Base-by-base conservation (phyloP, 2,113 vertebrate genomes). In the Lipophrys pholis region DNA sequence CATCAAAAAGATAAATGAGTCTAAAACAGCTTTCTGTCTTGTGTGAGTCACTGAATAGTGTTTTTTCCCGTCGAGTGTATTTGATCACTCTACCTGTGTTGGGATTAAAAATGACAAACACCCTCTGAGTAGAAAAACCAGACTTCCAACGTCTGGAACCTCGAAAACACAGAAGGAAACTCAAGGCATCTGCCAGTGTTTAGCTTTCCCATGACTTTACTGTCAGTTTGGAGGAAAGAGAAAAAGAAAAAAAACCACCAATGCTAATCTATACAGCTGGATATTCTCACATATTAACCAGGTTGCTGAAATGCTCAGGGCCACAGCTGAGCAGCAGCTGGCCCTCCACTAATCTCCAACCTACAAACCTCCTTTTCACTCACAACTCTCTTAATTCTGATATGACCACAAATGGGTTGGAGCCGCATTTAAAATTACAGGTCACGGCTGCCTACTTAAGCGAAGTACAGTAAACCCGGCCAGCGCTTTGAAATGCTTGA, bases 311-410 rank as follows among this genome's bases (percentile, higher is more conserved):
- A 77, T 75, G 73, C 87, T 84, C 69, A 51, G 67, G 78, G 81
- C 43, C 69, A 64, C 78, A 56, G 69, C 76, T 73, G 67, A 88
- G 58, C 68, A 88, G 83, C 90, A 90, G 85, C 86, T 91, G 91
- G 81, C 35, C 42, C 21, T 76, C 67, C 71, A 39, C 80, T 91
- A 91, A 91, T 91, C 90, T 89, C 53, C 78, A 91, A 90, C 91
- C 86, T 89, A 91, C 69, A 91, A 89, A 92, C 86, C 89, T 85
- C 79, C 46, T 89, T 91, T 89, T 77, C 49, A 66, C 54, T 55
- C 60, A 77, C 75, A 71, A 70, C 69, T 54, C 62, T 65, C 66
- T 77, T 83, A 51, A 81, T 66, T 82, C 79, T 64, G 50, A 80
- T 60, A 67, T 48, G 7, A 66, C 38, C 53, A 76, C 40, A 69